Conservation (phyloP, 30 jellyfish, hydroid and myxozoan genomes). For the Clytia hemisphaerica region DNA sequence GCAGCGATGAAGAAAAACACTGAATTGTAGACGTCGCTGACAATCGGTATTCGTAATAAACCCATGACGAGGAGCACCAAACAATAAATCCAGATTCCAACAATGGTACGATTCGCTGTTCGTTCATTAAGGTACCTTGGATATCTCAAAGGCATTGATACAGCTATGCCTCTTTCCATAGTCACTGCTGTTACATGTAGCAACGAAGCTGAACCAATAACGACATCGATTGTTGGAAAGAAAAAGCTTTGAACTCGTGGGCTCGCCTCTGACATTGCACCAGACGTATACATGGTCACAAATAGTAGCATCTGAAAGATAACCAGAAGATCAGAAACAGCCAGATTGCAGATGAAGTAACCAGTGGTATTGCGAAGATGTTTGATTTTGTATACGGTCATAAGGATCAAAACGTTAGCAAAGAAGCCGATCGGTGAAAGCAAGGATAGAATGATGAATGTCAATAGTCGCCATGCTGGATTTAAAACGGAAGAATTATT, state of each 20-base stretch:
- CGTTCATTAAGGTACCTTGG: constrained; percentile 27
- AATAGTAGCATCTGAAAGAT: constrained; percentile 12
- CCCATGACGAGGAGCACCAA: background rate
- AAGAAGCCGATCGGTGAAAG: constrained; percentile 21
- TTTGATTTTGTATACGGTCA: constrained; percentile 25
- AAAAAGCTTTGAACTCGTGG: constrained; percentile 14
- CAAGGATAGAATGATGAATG: background rate
- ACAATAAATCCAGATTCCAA: constrained; percentile 16
- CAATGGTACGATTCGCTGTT: constrained; percentile 23
- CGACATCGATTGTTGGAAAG: constrained; percentile 23
- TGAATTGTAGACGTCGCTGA: background rate
- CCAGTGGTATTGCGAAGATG: constrained; percentile 27
- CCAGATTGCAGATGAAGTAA: constrained; percentile 26
- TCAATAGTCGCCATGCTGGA: background rate
- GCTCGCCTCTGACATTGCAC: background rate
- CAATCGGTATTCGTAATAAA: background rate
- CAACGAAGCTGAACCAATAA: constrained; percentile 24
- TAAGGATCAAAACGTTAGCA: constrained; percentile 13
- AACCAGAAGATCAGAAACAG: constrained; percentile 27
- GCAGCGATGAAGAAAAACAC: background rate
- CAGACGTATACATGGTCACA: constrained; percentile 1
- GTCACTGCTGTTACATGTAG: constrained; percentile 29
- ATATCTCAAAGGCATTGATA: constrained; percentile 23
- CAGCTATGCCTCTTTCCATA: constrained; percentile 27
- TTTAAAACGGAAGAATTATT: background rate